Evolutionary conservation across 2,113 vertebrate genomes (phyloP).

Genomic region (Hyla sarda): DNA sequence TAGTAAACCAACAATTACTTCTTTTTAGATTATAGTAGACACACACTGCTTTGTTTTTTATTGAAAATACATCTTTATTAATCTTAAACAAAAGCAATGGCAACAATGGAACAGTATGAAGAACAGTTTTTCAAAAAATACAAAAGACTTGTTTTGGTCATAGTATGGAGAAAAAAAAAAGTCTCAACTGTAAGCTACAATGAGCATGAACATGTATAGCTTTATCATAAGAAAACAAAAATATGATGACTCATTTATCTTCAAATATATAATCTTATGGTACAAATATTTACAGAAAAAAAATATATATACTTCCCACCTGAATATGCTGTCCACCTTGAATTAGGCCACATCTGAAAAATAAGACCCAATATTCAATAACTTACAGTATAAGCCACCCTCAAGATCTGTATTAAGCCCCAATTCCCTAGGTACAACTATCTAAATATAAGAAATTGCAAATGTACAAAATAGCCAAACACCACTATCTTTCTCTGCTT

Average conservation of each 20-base stretch:
- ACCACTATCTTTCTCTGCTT: background rate
- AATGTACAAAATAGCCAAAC: background rate
- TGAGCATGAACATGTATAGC: background rate
- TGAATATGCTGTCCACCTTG: slow-evolving; percentile 71
- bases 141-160: no score
- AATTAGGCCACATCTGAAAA: slow-evolving; percentile 78
- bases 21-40: no score
- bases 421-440: background rate
- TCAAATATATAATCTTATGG: background rate
- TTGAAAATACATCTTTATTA: no score
- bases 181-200: background rate
- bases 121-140: background rate
- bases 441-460: background rate
- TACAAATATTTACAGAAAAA: slow-evolving; percentile 51
- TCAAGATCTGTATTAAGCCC: background rate
- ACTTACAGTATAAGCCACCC: slow-evolving; percentile 72
- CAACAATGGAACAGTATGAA: background rate
- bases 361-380: slow-evolving; percentile 77
- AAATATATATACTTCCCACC: slow-evolving; percentile 62
- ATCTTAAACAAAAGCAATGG: no score
- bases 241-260: no score
- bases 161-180: background rate
- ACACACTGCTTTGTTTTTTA: no score
- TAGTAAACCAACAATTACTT: no score
- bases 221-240: background rate